Evolutionary conservation across 2,113 vertebrate genomes (phyloP), one percentile per base, ranked within the genome.

Genomic region (Phycodurus eques): DNA sequence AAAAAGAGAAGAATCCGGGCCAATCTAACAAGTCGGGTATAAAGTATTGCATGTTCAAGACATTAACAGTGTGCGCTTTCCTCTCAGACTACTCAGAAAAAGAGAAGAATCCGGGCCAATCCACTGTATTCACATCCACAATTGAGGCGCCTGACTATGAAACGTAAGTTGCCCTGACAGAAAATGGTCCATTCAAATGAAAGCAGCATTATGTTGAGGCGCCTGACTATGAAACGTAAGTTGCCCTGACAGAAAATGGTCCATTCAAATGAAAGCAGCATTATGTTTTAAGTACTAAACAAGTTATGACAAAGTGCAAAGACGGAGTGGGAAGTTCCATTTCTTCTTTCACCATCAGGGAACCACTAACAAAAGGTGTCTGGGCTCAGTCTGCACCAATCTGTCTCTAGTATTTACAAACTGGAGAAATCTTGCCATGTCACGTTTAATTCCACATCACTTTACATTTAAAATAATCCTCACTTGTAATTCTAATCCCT

Each of bases 191-290:
- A 27, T 19, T 64, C 62, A 46, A 22, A 42, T 20, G 17, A 43
- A 63, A n/a, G 61, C 17, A 27, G 17, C 8, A 14, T 35, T n/a
- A n/a, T n/a, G n/a, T 78, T 35, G 92, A 93, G 77, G 88, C 86
- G n/a, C 93, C 94, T 19, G 95, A 96, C 88, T 96, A 95, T 79
- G 83, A 94, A 68, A 67, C 79, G 96, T 98, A 86, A 96, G 95
- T 95, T 77, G 33, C 10, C 8, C 22, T 33, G 1, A 22, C 20
- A 20, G 10, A 44, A 49, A 46, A 33, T 7, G 27, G 9, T 14
- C 63, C 43, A 27, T 64, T 44, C 35, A 39, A 6, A 39, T n/a
- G 5, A 64, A 4, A 20, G 33, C n/a, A 4, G 14, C 8, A 20
- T 14, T 14, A 60, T 4, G 35, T 3, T 17, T 35, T 2, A 62